Percentiles rank a stretch among this genome's conserved stretches.
These are phyloP conservation scores for Rhopilema esculentum DNA, from an alignment of 30 jellyfish, hydroid and myxozoan genomes.

Conservation along the genomic window DNA sequence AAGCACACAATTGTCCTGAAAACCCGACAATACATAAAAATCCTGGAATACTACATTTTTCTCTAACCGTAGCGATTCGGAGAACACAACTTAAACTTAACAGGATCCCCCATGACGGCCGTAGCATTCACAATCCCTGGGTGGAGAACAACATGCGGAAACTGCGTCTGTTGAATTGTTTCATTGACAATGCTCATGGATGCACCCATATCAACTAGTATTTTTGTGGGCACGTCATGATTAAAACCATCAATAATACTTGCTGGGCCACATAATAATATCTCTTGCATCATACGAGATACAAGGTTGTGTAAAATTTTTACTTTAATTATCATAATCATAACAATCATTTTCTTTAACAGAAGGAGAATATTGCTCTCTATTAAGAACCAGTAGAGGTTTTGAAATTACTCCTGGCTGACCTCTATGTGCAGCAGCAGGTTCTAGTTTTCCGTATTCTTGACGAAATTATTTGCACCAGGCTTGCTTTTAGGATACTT, in stretches of 20 bases:
- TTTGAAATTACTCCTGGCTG: constrained; percentile 3
- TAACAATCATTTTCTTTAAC: too few species aligned
- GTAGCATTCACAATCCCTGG: constrained; percentile 65
- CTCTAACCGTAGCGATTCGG: constrained; percentile 54
- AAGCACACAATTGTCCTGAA: constrained; percentile 13
- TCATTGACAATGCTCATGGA: constrained; percentile 58
- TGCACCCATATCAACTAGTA: constrained; percentile 48
- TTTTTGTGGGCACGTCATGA: constrained; percentile 38
- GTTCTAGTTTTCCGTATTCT: constrained; percentile 45
- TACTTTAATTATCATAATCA: too few species aligned
- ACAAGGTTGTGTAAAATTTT: background rate
- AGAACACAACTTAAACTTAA: constrained; percentile 34
- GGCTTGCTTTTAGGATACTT: constrained; percentile 1
- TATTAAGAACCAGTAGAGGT: constrained; percentile 22
- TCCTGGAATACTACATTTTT: constrained; percentile 54
- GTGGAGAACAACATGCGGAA: constrained; percentile 28
- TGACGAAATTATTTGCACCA: background rate
- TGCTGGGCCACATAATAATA: constrained; percentile 47
- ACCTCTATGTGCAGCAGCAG: constrained; percentile 59
- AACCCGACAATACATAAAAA: constrained; percentile 43
- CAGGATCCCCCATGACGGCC: constrained; percentile 68
- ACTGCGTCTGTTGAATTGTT: constrained; percentile 26
- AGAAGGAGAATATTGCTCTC: too few species aligned
- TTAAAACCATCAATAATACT: constrained; percentile 32
- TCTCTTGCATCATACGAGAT: constrained; percentile 1